Conservation (phyloP, 2,113 vertebrate genomes). For the Grammomys dolichurus region DNA sequence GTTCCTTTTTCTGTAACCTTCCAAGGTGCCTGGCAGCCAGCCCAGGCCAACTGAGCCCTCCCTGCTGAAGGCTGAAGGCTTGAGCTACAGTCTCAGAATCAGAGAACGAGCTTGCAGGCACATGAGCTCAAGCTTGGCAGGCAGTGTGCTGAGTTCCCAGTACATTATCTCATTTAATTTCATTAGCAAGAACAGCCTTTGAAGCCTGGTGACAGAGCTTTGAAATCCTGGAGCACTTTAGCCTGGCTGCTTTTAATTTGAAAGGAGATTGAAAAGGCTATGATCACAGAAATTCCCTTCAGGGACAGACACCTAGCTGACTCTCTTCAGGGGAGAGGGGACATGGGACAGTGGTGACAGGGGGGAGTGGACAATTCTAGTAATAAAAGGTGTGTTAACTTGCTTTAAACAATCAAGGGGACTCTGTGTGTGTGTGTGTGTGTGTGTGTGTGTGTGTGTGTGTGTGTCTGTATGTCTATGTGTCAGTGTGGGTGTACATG, state of each 20-base stretch:
- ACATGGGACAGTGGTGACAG: background rate
- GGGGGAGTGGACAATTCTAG: too few species aligned
- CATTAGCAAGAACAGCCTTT: slow-evolving; percentile 18
- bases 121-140: background rate
- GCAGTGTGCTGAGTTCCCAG: accelerated
- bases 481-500: background rate
- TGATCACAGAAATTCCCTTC: background rate
- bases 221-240: background rate
- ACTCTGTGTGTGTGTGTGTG: too few species aligned
- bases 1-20: accelerated
- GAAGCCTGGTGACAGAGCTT: background rate
- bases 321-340: background rate
- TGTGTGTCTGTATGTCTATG: background rate
- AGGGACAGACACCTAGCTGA: background rate
- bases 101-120: background rate
- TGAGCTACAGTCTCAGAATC: accelerated
- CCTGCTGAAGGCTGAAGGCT: background rate
- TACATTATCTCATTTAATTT: slow-evolving; percentile 17
- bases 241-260: slow-evolving; percentile 27
- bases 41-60: background rate
- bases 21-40: background rate
- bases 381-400: background rate
- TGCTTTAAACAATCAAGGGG: background rate
- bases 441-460: too few species aligned
- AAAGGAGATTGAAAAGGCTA: background rate